Evolutionary conservation across 1,140 invertebrate genomes (phyloP).

Genomic region (Drosophila tani): DNA sequence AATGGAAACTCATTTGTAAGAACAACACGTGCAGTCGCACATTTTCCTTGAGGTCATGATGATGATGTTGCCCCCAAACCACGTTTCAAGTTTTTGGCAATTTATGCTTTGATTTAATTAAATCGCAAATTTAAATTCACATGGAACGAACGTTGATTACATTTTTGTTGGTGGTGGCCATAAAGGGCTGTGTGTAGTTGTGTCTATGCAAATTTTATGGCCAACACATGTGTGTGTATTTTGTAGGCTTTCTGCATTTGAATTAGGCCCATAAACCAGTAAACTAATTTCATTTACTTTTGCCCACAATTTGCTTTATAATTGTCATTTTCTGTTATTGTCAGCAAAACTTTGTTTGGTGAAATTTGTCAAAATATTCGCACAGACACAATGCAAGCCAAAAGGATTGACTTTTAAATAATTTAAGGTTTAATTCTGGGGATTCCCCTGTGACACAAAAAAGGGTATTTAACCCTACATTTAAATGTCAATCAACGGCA

Average conservation of each 20-base stretch:
- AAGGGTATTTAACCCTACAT: neutral
- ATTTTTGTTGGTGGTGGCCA: conserved; percentile 50
- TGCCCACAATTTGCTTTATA: conserved; percentile 47
- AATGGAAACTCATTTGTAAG: conserved; percentile 43
- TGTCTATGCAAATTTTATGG: conserved; percentile 45
- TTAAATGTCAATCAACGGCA: neutral
- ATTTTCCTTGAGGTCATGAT: conserved; percentile 30
- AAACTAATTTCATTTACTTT: conserved; percentile 64
- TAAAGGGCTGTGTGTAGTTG: conserved; percentile 8
- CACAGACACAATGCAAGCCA: conserved; percentile 1
- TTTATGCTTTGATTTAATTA: conserved; percentile 74
- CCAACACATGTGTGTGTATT: conserved; percentile 26
- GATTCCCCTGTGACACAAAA: neutral
- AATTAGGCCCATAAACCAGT: conserved; percentile 53
- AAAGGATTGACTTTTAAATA: conserved; percentile 17
- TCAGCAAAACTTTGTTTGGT: conserved; percentile 48
- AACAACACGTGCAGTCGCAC: conserved; percentile 33
- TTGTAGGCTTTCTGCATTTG: conserved; percentile 39
- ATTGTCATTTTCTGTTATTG: conserved; percentile 54
- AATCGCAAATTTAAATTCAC: conserved; percentile 55
- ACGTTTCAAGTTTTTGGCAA: conserved; percentile 40
- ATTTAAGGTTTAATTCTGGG: conserved; percentile 21
- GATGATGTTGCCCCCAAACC: neutral
- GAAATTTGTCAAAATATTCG: conserved; percentile 39
- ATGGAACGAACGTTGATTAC: conserved; percentile 57